Conservation (phyloP, 2,797 vertebrate genomes). For the Tauraco hartlaubi region DNA sequence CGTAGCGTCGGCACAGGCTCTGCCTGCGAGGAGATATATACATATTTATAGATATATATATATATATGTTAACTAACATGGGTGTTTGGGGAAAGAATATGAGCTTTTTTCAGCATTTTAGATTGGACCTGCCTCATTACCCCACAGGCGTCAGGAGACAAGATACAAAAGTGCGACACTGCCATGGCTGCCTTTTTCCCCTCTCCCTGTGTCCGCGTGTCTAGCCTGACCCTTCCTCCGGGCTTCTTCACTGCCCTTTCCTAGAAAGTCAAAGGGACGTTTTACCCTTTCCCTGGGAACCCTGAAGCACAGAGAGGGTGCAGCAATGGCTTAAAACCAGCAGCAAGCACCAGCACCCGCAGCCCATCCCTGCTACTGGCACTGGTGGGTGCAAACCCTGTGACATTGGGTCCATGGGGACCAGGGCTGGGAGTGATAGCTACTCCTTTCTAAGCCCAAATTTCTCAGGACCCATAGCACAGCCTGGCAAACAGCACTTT, state of each 20-base stretch:
- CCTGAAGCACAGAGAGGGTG: not conserved
- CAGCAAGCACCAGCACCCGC: not conserved
- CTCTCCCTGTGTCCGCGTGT: fast-evolving
- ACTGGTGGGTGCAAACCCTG: not conserved
- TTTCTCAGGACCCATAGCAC: not conserved
- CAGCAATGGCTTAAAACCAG: not conserved
- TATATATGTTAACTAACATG: not conserved
- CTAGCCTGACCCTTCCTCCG: not conserved
- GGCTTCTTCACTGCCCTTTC: not conserved
- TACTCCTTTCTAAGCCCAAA: not conserved
- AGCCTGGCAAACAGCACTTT: not conserved
- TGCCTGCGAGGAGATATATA: not conserved
- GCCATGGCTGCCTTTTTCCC: not conserved
- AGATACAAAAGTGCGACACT: not conserved
- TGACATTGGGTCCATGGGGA: fast-evolving
- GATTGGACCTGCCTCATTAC: not conserved
- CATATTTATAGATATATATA: not conserved
- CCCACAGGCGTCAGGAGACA: not conserved
- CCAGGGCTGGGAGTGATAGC: not conserved
- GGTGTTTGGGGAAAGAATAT: not conserved
- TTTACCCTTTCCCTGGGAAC: not conserved
- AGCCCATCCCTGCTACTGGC: not conserved
- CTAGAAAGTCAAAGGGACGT: not conserved
- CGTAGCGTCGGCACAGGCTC: not conserved
- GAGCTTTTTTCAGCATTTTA: not conserved